Evolutionary conservation across 2,113 vertebrate genomes (phyloP), one percentile per base, ranked within the genome.

Genomic region (Prietella phreatophila): DNA sequence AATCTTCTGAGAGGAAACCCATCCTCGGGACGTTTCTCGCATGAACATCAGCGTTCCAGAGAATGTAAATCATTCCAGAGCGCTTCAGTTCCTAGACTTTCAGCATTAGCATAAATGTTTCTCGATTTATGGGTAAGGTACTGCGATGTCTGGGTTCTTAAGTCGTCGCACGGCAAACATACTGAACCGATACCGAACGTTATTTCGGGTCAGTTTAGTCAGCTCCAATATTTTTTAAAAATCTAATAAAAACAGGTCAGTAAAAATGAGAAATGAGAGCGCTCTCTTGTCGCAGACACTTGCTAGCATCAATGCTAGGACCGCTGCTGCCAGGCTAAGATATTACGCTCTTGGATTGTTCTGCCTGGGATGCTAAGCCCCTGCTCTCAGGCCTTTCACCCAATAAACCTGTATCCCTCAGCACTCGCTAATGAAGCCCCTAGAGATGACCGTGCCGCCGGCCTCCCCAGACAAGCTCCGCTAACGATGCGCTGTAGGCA

Each of bases 361-460:
- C 80, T 82, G 33, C 80, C 80, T 89, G 65, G 42, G 88, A 84
- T 89, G 88, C 75, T 81, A 90, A 84, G 85, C 15, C 84, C 83
- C 90, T 91, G 91, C 82, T 67, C 78, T 93, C 90, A 92, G 84
- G 22, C 89, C 93, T 90, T 88, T 92, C 93, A 93, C 94, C 92
- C 92, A 91, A 90, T 93, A 88, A 82, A 58, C 82, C 76, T 25
- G 75, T 90, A 86, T 92, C 94, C 94, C 91, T 92, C 92, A 58
- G 93, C 82, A 30, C 92, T 93, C 91, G 3, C 73, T 96, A 96
- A 95, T 95, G 94, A 95, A 93, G 89, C 91, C 94, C 92, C 94
- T 86, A 92, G 95, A 96, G 95, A 93, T 93, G 56, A 85, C 91
- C 33, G 91, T 86, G 91, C 91, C 90, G 85, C 92, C 92, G 91